Evolutionary conservation across 2,797 vertebrate species (phyloP), one percentile per base, ranked within the genome.

Genomic region (Ciconia nigra): DNA sequence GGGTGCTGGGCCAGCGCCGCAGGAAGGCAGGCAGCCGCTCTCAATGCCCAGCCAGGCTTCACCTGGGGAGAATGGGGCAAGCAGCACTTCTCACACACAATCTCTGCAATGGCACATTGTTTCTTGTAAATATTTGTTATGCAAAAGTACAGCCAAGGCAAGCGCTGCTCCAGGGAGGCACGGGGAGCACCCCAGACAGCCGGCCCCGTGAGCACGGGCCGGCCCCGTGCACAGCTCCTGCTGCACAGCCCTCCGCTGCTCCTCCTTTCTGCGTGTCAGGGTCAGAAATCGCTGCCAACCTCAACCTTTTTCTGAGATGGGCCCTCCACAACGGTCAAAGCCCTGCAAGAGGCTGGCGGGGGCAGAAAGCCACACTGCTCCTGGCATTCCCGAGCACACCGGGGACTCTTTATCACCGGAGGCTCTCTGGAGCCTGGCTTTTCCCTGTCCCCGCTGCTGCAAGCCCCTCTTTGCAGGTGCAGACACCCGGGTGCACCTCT

Each of bases 41-140:
- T 44, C 29, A 79, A 58, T 31, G 4, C 31, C 57, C 74, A 44
- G 55, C 31, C 31, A 39, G 54, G 42, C 41, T 61, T 28, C 42
- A 26, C 37, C 63, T 1, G 0, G 10, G 58, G 13, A 47, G 22
- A 41, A 65, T 0, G 1, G 63, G 61, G 35, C 16, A 9, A 61
- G 62, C 35, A 58, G 39, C 3, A 3, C 25, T 41, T 22, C 49
- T 67, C 62, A 18, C 3, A 8, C 37, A 24, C 28, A 20, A 5
- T 15, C 58, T 77, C 33, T 66, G 71, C 87, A 25, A 9, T 13
- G 46, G 62, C 39, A 62, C 46, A 1, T 41, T 7, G 0, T 9
- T 35, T 46, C 57, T 58, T 72, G 20, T 37, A 25, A 66, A 73
- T 11, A 42, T 39, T 67, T 17, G 11, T 15, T 12, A 44, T 18